Evolutionary conservation across 2,797 vertebrate genomes (phyloP).

Genomic region (Lacerta viridis): DNA sequence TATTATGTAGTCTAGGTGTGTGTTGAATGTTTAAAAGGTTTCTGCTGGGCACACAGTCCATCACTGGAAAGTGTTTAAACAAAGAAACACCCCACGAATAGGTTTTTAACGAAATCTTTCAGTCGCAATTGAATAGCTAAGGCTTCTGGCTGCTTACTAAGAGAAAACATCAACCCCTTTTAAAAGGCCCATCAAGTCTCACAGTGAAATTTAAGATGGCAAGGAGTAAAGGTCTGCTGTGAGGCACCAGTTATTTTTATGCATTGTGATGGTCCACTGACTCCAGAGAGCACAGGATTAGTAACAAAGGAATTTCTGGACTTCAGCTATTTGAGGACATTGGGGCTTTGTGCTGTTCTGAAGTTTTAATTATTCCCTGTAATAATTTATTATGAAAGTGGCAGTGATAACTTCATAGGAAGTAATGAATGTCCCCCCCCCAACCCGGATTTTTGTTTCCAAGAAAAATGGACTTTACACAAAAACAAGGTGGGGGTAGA

Average conservation of each 20-base stretch:
- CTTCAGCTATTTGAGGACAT: neutral
- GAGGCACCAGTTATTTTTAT: neutral
- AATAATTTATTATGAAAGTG: neutral
- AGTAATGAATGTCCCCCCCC: conserved; percentile 3
- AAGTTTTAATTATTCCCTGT: conserved; percentile 23
- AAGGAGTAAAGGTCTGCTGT: conserved; percentile 6
- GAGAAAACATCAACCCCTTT: neutral
- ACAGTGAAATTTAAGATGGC: conserved; percentile 19
- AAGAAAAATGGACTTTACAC: conserved; percentile 7
- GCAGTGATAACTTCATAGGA: conserved; percentile 6
- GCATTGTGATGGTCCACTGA: neutral
- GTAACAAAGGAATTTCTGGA: conserved; percentile 17
- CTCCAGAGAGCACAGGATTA: conserved; percentile 13
- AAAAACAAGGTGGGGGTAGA: neutral
- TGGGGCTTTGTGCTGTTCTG: conserved; percentile 10
- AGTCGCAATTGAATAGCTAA: neutral
- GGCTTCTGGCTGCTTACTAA: neutral
- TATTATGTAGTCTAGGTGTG: neutral
- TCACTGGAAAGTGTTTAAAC: neutral
- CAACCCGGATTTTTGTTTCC: neutral
- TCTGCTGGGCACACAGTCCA: neutral
- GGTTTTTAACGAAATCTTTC: neutral
- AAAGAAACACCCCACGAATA: neutral
- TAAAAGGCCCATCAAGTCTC: neutral
- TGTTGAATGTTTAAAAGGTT: neutral